Conservation (phyloP, 2,888 invertebrate genomes). For the Micoletzkya japonica region DNA sequence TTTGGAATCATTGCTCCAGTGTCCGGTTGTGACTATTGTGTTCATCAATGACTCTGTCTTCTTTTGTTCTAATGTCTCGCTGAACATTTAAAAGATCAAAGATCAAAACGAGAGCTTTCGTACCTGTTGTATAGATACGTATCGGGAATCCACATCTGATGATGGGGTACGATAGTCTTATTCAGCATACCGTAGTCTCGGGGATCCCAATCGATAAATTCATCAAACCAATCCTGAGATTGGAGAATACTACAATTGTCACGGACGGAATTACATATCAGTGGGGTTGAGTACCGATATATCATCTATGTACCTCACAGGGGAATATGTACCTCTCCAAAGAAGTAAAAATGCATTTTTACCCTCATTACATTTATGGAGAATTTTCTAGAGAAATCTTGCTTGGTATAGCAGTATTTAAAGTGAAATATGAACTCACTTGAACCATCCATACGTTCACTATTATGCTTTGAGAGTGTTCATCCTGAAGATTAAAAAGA, state of each 20-base stretch:
- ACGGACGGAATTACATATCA: not conserved
- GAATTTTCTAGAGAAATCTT: too few relatives aligned
- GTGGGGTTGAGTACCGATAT: too few relatives aligned
- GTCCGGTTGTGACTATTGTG: slow-evolving; percentile 56
- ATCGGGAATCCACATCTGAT: slow-evolving; percentile 63
- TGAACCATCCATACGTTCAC: slow-evolving; percentile 64
- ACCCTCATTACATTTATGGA: too few relatives aligned
- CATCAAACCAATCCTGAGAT: slow-evolving; percentile 66
- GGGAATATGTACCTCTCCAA: too few relatives aligned
- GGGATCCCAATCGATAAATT: slow-evolving; percentile 67
- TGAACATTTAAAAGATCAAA: slow-evolving; percentile 26
- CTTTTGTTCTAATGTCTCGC: slow-evolving; percentile 59
- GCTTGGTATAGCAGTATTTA: too few relatives aligned
- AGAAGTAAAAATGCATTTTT: too few relatives aligned
- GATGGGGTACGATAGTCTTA: slow-evolving; percentile 61
- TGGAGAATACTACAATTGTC: not conserved
- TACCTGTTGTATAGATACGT: slow-evolving; percentile 60
- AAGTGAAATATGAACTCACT: slow-evolving; percentile 21
- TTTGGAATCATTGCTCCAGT: slow-evolving; percentile 48
- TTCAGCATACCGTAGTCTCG: slow-evolving; percentile 63
- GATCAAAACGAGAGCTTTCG: not conserved
- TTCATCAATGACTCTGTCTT: slow-evolving; percentile 61
- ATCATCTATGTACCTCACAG: too few relatives aligned
- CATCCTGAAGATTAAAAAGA: slow-evolving; percentile 43
- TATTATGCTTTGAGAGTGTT: slow-evolving; percentile 55